Evolutionary conservation across 2,113 vertebrate genomes (phyloP), one percentile per base, ranked within the genome.

Genomic region (Rutilus rutilus): DNA sequence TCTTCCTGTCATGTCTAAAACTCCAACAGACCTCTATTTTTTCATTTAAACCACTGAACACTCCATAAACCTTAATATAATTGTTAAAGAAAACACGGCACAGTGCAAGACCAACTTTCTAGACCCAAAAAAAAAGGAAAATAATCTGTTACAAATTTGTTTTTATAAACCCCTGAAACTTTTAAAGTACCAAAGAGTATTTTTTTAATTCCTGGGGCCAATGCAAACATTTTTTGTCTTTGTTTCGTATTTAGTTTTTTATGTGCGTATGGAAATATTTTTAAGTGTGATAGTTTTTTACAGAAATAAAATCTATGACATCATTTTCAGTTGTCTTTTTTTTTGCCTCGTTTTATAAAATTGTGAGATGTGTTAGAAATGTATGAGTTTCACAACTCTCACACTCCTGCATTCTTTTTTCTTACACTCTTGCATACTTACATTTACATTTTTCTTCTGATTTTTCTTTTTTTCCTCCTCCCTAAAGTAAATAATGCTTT

Each of bases 251-350:
- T 45, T 87, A 78, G 62, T 81, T 85, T 33, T 87, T 62, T 69
- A 89, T 83, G 78, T 88, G 83, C 87, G 8, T 82, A 71, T 85
- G 81, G 47, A 74, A 69, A 80, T 74, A n/a, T 82, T 62, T 17
- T 78, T 75, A 85, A 85, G 79, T 88, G 54, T 88, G 82, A 47
- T 83, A 19, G 78, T 92, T 93, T 93, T 91, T 82, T 91, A 90
- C 78, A 59, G 82, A 89, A 89, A 87, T 88, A 94, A 92, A 93
- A 54, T 78, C 82, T 83, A 47, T 90, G 90, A 86, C 86, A 88
- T 85, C 2, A 78, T 1, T 62, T 17, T n/a, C 15, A 50, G 25
- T 21, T 62, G 57, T 39, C n/a, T 81, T 57, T 82, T 76, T 47
- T 60, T 74, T 65, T 76, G 50, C 1, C 30, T 45, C 23, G 12